Conservation (phyloP, 2,113 vertebrate species). For the Labeo rohita region DNA sequence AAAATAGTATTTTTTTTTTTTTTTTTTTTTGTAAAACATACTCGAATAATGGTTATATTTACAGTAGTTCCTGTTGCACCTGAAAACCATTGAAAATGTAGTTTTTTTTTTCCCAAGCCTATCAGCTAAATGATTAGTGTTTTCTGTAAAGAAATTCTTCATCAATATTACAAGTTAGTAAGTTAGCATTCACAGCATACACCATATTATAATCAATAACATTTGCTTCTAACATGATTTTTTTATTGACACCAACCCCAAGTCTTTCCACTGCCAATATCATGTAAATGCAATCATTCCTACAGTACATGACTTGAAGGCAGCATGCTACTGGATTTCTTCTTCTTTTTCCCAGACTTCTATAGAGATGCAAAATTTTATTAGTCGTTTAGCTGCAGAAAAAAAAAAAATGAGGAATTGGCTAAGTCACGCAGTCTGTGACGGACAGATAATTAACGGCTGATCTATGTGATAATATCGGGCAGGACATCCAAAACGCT, state of each 20-base stretch:
- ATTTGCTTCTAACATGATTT: not conserved
- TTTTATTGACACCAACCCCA: not conserved
- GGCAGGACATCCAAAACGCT: too few species aligned
- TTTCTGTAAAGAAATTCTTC: not conserved
- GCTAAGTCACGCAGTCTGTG: too few species aligned
- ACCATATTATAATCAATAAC: not conserved
- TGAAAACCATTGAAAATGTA: not conserved
- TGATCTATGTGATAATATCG: too few species aligned
- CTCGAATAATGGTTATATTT: too few species aligned
- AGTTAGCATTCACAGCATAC: not conserved
- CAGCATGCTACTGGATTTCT: not conserved
- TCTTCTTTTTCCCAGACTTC: not conserved
- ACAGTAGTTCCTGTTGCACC: not conserved
- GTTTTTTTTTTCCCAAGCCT: not conserved
- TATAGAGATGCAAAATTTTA: too few species aligned
- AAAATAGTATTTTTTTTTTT: too few species aligned
- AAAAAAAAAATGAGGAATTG: too few species aligned
- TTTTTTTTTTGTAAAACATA: too few species aligned
- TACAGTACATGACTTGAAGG: not conserved
- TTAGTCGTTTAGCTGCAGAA: too few species aligned
- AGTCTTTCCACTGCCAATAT: not conserved
- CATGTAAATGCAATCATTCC: not conserved
- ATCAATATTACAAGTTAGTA: not conserved
- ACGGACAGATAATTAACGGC: too few species aligned
- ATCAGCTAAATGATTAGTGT: not conserved